Evolutionary conservation across 2,888 invertebrate species (phyloP).

Genomic region (Dynastes hyllus): DNA sequence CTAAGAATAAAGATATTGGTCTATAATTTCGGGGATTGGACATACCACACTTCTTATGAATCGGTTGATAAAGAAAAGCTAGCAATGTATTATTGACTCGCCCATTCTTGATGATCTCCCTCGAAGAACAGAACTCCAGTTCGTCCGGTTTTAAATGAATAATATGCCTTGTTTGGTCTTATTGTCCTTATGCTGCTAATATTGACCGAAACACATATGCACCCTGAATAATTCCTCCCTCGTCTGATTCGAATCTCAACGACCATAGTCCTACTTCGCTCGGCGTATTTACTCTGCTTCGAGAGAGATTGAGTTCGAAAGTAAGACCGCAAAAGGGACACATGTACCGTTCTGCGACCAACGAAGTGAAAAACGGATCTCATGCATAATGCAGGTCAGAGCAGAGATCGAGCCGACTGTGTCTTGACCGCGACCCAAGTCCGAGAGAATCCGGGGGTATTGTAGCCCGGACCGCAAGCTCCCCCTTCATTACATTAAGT

Average conservation of each 20-base stretch:
- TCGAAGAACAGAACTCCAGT: no score
- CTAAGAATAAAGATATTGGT: no score
- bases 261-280: neutral
- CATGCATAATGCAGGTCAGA: conserved; percentile 65
- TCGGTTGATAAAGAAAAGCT: no score
- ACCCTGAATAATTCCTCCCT: neutral
- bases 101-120: no score
- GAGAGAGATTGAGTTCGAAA: neutral
- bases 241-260: neutral
- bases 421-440: conserved; percentile 63
- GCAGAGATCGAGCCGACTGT: conserved; percentile 58
- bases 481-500: conserved; percentile 43
- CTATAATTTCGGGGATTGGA: no score
- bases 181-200: neutral
- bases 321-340: conserved; percentile 60
- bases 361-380: conserved; percentile 63
- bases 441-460: conserved; percentile 56
- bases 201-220: neutral
- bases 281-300: conserved; percentile 22
- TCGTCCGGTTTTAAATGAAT: neutral
- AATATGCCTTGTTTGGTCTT: neutral
- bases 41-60: no score
- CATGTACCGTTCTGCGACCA: conserved; percentile 59
- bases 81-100: no score
- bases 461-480: conserved; percentile 52